Evolutionary conservation across 2,888 invertebrate genomes (phyloP), one percentile per base, ranked within the genome.

Genomic region (Phytoseiulus persimilis): DNA sequence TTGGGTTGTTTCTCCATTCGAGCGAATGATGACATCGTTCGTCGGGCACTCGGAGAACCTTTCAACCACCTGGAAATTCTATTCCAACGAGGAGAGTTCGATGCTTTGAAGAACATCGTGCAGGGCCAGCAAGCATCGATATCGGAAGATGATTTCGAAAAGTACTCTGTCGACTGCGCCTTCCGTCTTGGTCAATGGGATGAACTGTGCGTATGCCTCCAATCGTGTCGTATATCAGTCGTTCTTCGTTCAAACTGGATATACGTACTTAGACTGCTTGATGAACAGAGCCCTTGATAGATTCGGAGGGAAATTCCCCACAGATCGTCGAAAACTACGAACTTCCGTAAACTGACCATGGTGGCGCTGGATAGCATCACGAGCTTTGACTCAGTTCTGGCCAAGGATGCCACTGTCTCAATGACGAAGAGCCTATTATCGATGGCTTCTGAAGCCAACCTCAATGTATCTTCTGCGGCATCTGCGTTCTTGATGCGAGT

Each of bases 121-220:
- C 87, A 14, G 0, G n/a, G 2, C n/a, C 39, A 45, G 14, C 45
- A 33, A 87, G 11, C 39, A 6, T 31, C 32, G n/a, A 32, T 33
- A 23, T 11, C n/a, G 28, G 33, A 6, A 11, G 39, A 45, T 0
- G n/a, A 33, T 6, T 23, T 87, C 32, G 87, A 87, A n/a, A 31
- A 32, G 87, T 87, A 87, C 87, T 33, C 87, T 0, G 32, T 87
- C 33, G 87, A 87, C 45, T 87, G 87, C 45, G 87, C 87, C 0
- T 87, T 87, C 87, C 87, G 87, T 39, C 87, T 87, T 23, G 87
- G 87, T 5, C 28, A 87, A 33, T 87, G 87, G 87, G 87, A 87
- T 31, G 33, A 87, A 33, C 28, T 87, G 87, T 87, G 31, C 11
- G 87, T 87, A n/a, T 31, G 31, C 31, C 31, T 23, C 31, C 46